Percentiles rank a stretch among this genome's conserved stretches.
These are phyloP conservation scores for Sylvicola fuscatus DNA, from an alignment of 2,888 invertebrate species.

Conservation along the genomic window DNA sequence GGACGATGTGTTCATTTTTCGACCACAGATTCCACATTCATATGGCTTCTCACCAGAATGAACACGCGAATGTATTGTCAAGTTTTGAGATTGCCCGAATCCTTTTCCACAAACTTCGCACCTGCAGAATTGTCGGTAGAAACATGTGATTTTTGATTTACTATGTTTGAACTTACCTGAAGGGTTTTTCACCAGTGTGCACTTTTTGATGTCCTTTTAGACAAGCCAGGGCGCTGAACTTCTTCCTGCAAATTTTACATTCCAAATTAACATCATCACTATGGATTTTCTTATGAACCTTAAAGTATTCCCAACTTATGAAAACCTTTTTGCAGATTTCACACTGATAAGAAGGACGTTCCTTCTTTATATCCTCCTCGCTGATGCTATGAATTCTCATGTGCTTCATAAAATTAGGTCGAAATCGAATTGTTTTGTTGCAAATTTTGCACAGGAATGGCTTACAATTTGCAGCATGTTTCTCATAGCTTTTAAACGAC, in stretches of 20 bases:
- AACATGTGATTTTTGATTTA: too few relatives aligned
- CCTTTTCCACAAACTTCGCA: constrained; percentile 25
- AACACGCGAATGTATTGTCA: constrained; percentile 24
- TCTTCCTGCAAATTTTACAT: constrained; percentile 32
- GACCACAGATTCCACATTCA: constrained; percentile 23
- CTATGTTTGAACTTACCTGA: constrained; percentile 16
- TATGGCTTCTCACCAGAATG: constrained; percentile 24
- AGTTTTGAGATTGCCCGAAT: constrained; percentile 24
- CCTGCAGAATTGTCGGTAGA: too few relatives aligned
- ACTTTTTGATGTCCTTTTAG: constrained; percentile 23
- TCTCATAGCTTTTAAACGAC: constrained; percentile 24
- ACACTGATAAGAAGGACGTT: constrained; percentile 30
- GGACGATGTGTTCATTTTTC: constrained; percentile 23
- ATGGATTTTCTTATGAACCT: constrained; percentile 36
- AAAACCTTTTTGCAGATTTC: constrained; percentile 33
- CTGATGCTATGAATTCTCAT: constrained; percentile 26
- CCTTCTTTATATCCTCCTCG: constrained; percentile 10
- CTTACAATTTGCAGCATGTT: constrained; percentile 24
- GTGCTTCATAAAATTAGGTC: constrained; percentile 25
- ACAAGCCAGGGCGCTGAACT: constrained; percentile 26
- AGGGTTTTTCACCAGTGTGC: constrained; percentile 24
- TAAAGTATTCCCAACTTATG: constrained; percentile 31
- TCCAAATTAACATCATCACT: constrained; percentile 30
- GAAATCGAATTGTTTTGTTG: constrained; percentile 23
- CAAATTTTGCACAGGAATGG: constrained; percentile 26